phyloP scores from a whole-genome alignment of 2,797 vertebrate species.

The Botia kubotai region DNA sequence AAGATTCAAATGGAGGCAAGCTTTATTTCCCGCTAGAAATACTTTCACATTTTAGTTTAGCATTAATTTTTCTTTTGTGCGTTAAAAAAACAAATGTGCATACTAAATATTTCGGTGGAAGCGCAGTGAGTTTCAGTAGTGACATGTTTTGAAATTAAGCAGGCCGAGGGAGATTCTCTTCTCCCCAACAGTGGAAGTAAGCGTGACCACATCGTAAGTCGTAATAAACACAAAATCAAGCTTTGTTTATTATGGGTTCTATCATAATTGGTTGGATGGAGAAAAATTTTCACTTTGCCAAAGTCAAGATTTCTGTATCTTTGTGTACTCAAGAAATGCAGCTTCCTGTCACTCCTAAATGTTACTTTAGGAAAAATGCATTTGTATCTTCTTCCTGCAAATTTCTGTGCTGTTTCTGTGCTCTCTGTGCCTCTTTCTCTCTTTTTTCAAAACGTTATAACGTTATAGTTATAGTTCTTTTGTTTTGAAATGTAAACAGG shows the following conservation, averaged over 20 bases:
- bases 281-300: neutral
- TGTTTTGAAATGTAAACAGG: too few relatives aligned
- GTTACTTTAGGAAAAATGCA: neutral
- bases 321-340: neutral
- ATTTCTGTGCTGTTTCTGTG: constrained; percentile 4
- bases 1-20: constrained; percentile 14
- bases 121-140: constrained; percentile 3
- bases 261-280: neutral
- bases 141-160: constrained; percentile 19
- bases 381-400: neutral
- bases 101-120: constrained; percentile 32
- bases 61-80: neutral
- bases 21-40: constrained; percentile 26
- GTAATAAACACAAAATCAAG: neutral
- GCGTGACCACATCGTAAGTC: constrained; percentile 4
- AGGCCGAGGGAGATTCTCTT: neutral
- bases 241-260: constrained; percentile 24
- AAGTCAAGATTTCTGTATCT: neutral
- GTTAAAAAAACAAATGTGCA: neutral
- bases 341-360: neutral
- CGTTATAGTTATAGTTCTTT: too few relatives aligned
- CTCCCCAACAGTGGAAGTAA: neutral
- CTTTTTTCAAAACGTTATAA: too few relatives aligned
- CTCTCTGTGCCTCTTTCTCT: neutral
- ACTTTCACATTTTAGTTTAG: neutral